Base-by-base conservation (phyloP, 2,797 vertebrate genomes). In the Spheniscus humboldti region DNA sequence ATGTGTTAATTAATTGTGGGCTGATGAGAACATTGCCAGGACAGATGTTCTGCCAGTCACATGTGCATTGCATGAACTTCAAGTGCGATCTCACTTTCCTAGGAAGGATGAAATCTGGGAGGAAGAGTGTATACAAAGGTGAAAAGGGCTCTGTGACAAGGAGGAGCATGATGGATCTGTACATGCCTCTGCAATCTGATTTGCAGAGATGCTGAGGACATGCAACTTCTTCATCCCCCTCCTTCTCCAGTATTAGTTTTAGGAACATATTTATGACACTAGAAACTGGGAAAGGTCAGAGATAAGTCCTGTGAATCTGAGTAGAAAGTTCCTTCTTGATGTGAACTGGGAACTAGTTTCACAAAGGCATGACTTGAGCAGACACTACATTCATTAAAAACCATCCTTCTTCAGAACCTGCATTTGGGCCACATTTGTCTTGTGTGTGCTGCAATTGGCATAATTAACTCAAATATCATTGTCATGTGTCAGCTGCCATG, bases 31-130 rank as follows among this genome's bases (percentile, higher is more conserved):
- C 76, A 41, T 62, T 71, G 47, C 14, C 56, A 84, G 67, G 73
- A 81, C 90, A 94, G 94, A 92, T 95, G 94, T 88, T 92, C 57
- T 94, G 57, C 57, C 84, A 84, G 69, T 94, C 75, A 90, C 79
- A 68, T 0, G 0, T 85, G 56, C 69, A 64, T 74, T 84, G 71
- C 52, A 82, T 59, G 87, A 83, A 66, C 56, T 92, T 84, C 48
- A 82, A 67, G 80, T 3, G 48, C 94, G 87, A 94, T 96, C 76
- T 94, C 66, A 56, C 85, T 90, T 94, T 62, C 52, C 43, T 37
- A 47, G 56, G 41, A 84, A 76, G 43, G 20, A 45, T 73, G 52
- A 84, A 84, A 76, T 73, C 57, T 45, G 59, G 25, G 33, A 88
- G 24, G 25, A 78, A 83, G 52, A 64, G 53, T 6, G 9, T 37